Percentiles rank a stretch among this genome's conserved stretches.
These are phyloP conservation scores for Agrochola lychnidis DNA, from an alignment of 2,888 invertebrate species.

Conservation along the genomic window DNA sequence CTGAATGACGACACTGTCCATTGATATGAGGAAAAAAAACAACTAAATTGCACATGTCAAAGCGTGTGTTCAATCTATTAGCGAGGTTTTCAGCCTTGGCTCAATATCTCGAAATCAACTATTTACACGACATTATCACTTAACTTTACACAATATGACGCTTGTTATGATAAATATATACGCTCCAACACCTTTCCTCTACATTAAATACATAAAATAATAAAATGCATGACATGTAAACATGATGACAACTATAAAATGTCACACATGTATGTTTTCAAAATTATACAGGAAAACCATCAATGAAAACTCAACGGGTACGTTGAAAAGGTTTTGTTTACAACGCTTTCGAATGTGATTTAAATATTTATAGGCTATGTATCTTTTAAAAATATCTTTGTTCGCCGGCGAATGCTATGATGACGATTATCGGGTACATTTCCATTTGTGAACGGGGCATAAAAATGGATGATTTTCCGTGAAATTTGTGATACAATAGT, in stretches of 20 bases:
- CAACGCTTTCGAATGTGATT: conserved; percentile 64
- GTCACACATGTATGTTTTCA: conserved; percentile 60
- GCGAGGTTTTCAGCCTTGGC: conserved; percentile 36
- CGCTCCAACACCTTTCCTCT: conserved; percentile 40
- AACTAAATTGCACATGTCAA: conserved; percentile 61
- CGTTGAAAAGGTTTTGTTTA: conserved; percentile 71
- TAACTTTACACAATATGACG: conserved; percentile 59
- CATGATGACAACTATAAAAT: conserved; percentile 66
- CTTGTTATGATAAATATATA: conserved; percentile 54
- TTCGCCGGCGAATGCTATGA: conserved; percentile 78
- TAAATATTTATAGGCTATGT: conserved; percentile 66
- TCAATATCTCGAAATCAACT: conserved; percentile 46
- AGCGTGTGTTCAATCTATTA: conserved; percentile 35
- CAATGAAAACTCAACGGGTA: conserved; percentile 71
- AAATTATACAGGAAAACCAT: conserved; percentile 65
- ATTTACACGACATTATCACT: conserved; percentile 64
- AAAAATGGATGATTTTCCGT: conserved; percentile 35
- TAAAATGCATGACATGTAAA: conserved; percentile 66
- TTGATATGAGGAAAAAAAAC: conserved; percentile 44
- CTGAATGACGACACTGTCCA: conserved; percentile 38
- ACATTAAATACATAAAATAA: conserved; percentile 55
- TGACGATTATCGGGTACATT: conserved; percentile 71
- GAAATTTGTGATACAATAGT: conserved; percentile 49
- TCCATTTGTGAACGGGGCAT: conserved; percentile 45
- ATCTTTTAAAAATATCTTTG: conserved; percentile 70